These are phyloP conservation scores for Anabacerthia variegaticeps DNA, from an alignment of 2,797 vertebrate species.

Conservation along the genomic window DNA sequence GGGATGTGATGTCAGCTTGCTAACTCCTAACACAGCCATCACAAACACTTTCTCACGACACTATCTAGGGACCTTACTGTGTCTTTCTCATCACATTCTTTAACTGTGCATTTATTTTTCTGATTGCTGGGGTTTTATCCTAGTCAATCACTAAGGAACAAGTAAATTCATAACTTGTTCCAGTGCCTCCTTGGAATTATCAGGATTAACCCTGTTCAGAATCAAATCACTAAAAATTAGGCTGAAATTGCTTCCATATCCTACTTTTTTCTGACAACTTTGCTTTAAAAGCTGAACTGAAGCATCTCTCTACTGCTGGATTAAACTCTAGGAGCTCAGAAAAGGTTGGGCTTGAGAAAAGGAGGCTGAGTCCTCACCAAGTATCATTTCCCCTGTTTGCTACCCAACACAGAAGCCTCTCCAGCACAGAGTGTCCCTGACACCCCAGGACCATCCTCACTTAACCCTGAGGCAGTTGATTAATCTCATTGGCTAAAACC, in stretches of 20 bases:
- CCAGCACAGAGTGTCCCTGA: neutral
- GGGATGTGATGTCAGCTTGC: neutral
- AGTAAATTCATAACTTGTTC: neutral
- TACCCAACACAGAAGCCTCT: neutral
- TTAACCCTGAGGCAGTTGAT: neutral
- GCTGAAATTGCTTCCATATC: neutral
- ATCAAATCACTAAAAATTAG: neutral
- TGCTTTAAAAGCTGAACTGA: neutral
- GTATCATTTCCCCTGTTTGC: too few relatives aligned
- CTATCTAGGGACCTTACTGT: fast-evolving
- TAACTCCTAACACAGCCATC: neutral
- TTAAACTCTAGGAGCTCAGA: neutral
- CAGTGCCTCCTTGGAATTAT: neutral
- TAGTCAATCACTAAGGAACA: neutral
- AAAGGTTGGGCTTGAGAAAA: neutral
- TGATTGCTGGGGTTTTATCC: neutral
- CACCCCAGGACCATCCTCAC: neutral
- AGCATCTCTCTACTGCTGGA: neutral
- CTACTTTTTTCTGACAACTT: neutral
- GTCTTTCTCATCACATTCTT: neutral
- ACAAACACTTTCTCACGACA: neutral
- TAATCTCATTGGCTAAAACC: neutral
- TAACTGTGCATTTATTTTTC: neutral
- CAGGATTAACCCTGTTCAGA: neutral
- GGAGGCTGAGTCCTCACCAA: neutral